Conservation (phyloP, 2,113 vertebrate genomes). For the Clarias gariepinus region DNA sequence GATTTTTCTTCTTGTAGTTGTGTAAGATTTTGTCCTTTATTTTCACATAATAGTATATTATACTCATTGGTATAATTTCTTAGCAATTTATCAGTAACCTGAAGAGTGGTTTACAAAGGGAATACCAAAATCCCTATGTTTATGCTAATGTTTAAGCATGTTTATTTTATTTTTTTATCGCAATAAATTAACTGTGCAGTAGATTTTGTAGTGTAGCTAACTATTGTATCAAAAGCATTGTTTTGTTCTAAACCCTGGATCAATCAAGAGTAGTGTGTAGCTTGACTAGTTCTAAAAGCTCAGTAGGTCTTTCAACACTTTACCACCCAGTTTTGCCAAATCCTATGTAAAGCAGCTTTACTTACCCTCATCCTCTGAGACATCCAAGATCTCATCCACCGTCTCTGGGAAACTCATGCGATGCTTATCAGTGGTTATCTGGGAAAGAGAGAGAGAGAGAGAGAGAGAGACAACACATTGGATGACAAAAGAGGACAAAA, state of each 20-base stretch:
- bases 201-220: background rate
- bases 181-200: background rate
- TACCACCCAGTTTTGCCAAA: constrained; percentile 1
- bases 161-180: background rate
- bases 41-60: background rate
- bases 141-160: background rate
- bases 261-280: background rate
- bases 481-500: background rate
- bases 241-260: constrained; percentile 14
- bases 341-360: constrained; percentile 1
- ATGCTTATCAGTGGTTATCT: constrained; percentile 86
- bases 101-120: background rate
- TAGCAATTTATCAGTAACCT: background rate
- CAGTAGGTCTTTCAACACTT: background rate
- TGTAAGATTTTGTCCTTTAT: background rate
- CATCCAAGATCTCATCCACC: constrained; percentile 92
- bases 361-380: constrained; percentile 97
- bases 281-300: background rate
- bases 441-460: constrained; percentile 18
- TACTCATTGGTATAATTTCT: background rate
- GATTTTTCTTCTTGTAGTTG: background rate
- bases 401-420: constrained; percentile 97
- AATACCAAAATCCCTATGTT: background rate
- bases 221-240: background rate
- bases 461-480: background rate